Conservation (phyloP, 1,140 invertebrate genomes). For the Ceratina calcarata region DNA sequence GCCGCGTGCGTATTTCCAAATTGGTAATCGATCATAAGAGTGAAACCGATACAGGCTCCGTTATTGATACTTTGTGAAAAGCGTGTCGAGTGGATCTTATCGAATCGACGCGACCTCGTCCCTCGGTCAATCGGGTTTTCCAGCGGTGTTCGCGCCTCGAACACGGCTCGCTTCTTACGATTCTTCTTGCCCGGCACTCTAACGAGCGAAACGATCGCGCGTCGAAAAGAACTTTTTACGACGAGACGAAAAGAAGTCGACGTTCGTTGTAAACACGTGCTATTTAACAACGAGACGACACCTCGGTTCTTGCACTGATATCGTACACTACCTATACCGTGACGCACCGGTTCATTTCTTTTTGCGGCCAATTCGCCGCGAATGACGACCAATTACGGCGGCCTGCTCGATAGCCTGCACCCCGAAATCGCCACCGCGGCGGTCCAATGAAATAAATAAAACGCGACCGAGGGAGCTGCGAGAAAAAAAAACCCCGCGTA, state of each 20-base stretch:
- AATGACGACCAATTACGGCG: slow-evolving; percentile 55
- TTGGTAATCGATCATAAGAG: too few relatives aligned
- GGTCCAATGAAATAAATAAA: slow-evolving; percentile 54
- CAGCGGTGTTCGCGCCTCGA: background rate
- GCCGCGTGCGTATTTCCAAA: background rate
- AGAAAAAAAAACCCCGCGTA: slow-evolving; percentile 22
- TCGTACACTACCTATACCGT: background rate
- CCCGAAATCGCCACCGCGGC: slow-evolving; percentile 42
- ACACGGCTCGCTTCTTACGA: background rate
- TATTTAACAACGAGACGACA: background rate
- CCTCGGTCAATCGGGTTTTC: background rate
- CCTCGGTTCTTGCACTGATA: background rate
- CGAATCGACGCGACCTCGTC: background rate
- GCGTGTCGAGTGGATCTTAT: too few relatives aligned
- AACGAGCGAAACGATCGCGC: slow-evolving; percentile 2
- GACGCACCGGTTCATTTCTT: background rate
- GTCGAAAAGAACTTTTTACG: background rate
- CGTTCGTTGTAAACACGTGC: slow-evolving; percentile 5
- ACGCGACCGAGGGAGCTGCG: background rate
- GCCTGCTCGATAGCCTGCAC: slow-evolving; percentile 24
- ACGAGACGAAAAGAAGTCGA: background rate
- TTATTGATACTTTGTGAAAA: too few relatives aligned
- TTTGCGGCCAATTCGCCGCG: slow-evolving; percentile 24
- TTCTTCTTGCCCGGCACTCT: background rate
- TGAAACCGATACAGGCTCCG: too few relatives aligned